Evolutionary conservation across 2,888 invertebrate genomes (phyloP), one percentile per base, ranked within the genome.

Genomic region (Agrilus biguttatus): DNA sequence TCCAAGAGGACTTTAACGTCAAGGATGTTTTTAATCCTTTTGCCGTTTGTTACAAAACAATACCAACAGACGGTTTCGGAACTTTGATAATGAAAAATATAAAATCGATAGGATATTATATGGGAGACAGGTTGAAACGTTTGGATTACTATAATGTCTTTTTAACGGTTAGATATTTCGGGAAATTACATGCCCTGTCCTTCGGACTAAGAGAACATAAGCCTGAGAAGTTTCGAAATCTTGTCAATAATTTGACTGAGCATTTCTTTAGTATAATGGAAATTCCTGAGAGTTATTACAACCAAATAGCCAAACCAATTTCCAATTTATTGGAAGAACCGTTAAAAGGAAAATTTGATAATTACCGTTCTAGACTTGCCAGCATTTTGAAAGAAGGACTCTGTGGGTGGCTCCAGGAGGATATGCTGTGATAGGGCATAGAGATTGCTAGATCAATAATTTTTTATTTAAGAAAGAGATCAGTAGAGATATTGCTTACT

Each of bases 131-230:
- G 1, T 14, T 13, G 8, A 40, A 48, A 33, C 48, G 51, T 12
- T 39, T 59, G 38, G 53, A 59, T 47, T 53, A 50, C 14, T 39
- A 53, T 35, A 56, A 57, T 42, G 50, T 50, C 2, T 39, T 42
- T 13, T 33, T 59, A 8, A 53, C 55, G 19, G 41, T 58, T 38
- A 48, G 51, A 35, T 52, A 53, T 17, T 53, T 58, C 34, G 60
- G 53, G 6, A 51, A 50, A 38, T 50, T 55, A 8, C 60, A 60
- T 42, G 53, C 57, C 2, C 35, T 58, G 8, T 58, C 55, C 1
- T 58, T 51, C 43, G 58, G 54, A 0, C 33, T 59, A 37, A 50
- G 49, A 19, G 51, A 53, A 38, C 48, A 50, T 28, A 40, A 50
- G 13, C 52, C 53, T 3, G 51, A 51, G 32, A 33, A 47, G 14